These are phyloP conservation scores for Acipenser transmontanus DNA, from an alignment of 2,797 vertebrate genomes.

Conservation along the genomic window DNA sequence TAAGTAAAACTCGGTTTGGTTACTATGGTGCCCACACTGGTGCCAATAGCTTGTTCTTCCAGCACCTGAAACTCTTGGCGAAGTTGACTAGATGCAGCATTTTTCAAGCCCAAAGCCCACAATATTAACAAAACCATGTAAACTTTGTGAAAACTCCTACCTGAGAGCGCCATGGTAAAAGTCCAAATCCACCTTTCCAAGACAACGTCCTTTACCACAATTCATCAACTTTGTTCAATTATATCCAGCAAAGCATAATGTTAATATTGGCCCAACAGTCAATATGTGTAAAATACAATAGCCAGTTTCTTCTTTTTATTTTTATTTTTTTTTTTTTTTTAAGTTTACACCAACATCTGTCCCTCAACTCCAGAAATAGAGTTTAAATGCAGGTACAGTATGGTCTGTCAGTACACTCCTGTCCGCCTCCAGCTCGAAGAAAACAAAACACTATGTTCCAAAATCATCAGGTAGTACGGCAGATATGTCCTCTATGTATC, in stretches of 20 bases:
- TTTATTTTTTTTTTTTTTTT: no score
- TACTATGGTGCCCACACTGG: conserved; percentile 87
- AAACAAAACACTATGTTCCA: conserved; percentile 23
- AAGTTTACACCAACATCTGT: no score
- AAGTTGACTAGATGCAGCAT: conserved; percentile 69
- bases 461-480: conserved; percentile 19
- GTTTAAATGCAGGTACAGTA: no score
- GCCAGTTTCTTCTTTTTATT: no score
- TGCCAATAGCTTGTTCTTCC: conserved; percentile 88
- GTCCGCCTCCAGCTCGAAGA: neutral
- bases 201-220: conserved; percentile 51
- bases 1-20: conserved; percentile 88
- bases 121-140: conserved; percentile 55
- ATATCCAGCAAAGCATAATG: conserved; percentile 44
- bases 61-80: conserved; percentile 87
- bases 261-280: conserved; percentile 30
- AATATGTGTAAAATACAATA: conserved; percentile 16
- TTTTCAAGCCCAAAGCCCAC: conserved; percentile 55
- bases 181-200: conserved; percentile 49
- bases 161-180: conserved; percentile 56
- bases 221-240: conserved; percentile 52
- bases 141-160: conserved; percentile 46
- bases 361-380: no score
- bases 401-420: no score
- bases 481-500: conserved; percentile 16